Evolutionary conservation across 2,797 vertebrate species (phyloP).

Genomic region (Florisuga fusca): DNA sequence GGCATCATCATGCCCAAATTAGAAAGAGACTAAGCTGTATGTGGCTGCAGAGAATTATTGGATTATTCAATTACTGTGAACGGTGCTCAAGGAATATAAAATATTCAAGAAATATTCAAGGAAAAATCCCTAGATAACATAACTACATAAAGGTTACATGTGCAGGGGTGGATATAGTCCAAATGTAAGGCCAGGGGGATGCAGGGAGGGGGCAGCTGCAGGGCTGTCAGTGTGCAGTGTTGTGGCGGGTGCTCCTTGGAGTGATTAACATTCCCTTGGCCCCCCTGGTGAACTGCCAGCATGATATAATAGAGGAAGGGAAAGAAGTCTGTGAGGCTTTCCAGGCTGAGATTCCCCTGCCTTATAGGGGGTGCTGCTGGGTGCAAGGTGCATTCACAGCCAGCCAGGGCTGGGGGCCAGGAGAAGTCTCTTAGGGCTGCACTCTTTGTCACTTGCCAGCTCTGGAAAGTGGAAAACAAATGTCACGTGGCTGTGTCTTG

Average conservation of each 20-base stretch:
- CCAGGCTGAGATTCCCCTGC: background rate
- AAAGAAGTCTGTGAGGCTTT: background rate
- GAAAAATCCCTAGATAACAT: conserved; percentile 24
- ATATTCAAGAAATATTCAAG: conserved; percentile 40
- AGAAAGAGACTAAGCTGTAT: conserved; percentile 44
- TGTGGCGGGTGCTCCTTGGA: background rate
- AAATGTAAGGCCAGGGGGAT: background rate
- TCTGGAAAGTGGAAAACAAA: background rate
- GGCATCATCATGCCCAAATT: conserved; percentile 54
- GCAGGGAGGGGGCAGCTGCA: background rate
- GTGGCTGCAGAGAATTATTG: conserved; percentile 50
- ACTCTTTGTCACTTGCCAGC: background rate
- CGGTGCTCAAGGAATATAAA: background rate
- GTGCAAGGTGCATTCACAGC: background rate
- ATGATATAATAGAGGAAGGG: background rate
- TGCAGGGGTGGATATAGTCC: background rate
- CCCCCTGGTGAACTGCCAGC: background rate
- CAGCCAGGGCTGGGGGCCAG: background rate
- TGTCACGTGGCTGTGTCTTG: background rate
- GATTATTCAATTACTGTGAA: conserved; percentile 64
- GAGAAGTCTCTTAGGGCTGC: background rate
- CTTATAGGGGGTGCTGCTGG: background rate
- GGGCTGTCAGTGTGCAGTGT: background rate
- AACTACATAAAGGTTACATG: background rate
- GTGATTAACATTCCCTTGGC: background rate